Evolutionary conservation across 23 tunicate genomes (phyloP), one percentile per base, ranked within the genome.

Genomic region (Oikopleura dioica): DNA sequence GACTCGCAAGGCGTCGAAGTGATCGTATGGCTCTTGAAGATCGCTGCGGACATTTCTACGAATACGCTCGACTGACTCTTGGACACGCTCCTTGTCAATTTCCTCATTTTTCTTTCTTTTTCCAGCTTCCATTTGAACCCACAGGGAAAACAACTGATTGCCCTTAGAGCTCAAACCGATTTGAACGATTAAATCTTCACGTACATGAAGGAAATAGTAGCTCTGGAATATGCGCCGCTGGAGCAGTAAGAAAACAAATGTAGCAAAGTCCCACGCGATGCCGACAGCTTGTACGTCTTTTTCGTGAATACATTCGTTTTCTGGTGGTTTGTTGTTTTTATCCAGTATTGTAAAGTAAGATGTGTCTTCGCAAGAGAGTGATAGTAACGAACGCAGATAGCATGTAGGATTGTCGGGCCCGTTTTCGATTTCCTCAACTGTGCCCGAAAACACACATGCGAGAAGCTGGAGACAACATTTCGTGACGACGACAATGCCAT

Each of bases 151-250:
- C 63, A 84, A 86, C 89, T 79, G 4, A 89, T 81, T 38, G 87
- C 92, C 59, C 80, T 38, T 35, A 78, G 50, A 59, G 82, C 4
- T 34, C 92, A 81, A 1, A 76, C 78, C 55, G 55, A 44, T 44
- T 44, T 44, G 55, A 44, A 44, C 55, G 37, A 79, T 82, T 78
- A 82, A 21, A 59, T 91, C 97, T 36, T 91, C 92, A 51, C 83
- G 67, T 37, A 82, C 91, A 69, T 91, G 94, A 35, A 83, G 82
- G 78, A 91, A 91, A 68, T 91, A 91, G 68, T 85, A 86, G 12
- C 85, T 78, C n/a, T 80, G 38, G 68, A 85, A 85, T 0, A 89
- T 85, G 38, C 96, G 68, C 0, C 86, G 81, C 77, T 89, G 96
- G 37, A 84, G 79, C 1, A 84, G 37, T 36, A 84, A 78, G 69